phyloP scores from a whole-genome alignment of 2,888 invertebrate species.

The Erebia epiphron region DNA sequence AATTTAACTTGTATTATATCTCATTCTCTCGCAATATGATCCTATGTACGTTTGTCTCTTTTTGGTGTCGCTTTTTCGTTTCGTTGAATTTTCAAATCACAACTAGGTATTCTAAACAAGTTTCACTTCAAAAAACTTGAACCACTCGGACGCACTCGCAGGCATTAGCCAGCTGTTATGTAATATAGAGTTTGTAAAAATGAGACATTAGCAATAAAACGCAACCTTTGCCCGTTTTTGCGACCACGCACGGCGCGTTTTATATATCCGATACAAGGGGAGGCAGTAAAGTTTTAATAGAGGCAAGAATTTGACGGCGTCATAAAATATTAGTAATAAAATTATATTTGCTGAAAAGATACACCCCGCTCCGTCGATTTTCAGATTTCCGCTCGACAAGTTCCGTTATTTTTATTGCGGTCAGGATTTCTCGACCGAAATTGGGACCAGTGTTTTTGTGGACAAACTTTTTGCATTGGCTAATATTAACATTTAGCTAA shows the following conservation, averaged over 20 bases:
- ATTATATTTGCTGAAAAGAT: conserved; percentile 55
- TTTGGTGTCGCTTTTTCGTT: no score
- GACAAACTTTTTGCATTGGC: neutral
- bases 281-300: conserved; percentile 63
- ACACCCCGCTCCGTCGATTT: conserved; percentile 28
- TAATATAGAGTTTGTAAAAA: conserved; percentile 31
- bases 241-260: conserved; percentile 29
- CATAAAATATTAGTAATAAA: conserved; percentile 70
- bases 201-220: conserved; percentile 43
- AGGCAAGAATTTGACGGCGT: conserved; percentile 49
- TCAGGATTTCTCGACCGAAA: conserved; percentile 2
- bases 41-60: no score
- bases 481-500: no score
- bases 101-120: no score
- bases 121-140: no score
- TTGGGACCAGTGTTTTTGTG: neutral
- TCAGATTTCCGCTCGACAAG: conserved; percentile 32
- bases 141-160: no score
- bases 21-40: no score
- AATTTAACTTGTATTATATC: no score
- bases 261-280: conserved; percentile 42
- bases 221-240: conserved; percentile 19
- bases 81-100: no score
- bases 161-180: no score
- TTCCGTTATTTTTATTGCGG: conserved; percentile 36